A percentile compares a stretch with the other conserved stretches of the same genome.
These are phyloP conservation scores for Coryphaenoides rupestris DNA, from an alignment of 2,113 vertebrate genomes.

Conservation along the genomic window DNA sequence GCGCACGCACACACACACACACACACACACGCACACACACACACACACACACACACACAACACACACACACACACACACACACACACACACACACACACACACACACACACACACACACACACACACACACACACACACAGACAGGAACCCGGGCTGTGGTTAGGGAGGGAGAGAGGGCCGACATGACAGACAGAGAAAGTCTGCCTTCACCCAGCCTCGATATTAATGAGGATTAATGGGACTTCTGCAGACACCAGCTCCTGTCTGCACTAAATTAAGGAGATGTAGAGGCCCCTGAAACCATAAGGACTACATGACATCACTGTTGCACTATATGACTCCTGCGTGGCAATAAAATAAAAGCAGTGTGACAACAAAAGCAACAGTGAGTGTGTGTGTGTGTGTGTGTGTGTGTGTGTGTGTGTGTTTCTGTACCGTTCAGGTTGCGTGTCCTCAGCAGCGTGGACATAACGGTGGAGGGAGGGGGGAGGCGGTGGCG, in stretches of 20 bases:
- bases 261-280: constrained; percentile 57
- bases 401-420: no score
- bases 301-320: constrained; percentile 54
- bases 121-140: background rate
- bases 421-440: constrained; percentile 39
- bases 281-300: constrained; percentile 44
- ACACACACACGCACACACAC: no score
- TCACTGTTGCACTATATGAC: constrained; percentile 47
- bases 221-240: constrained; percentile 21
- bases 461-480: constrained; percentile 13
- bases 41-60: no score
- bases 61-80: no score
- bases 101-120: no score
- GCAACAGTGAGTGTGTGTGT: no score
- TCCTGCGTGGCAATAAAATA: constrained; percentile 55
- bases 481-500: no score
- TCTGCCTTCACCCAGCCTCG: constrained; percentile 18
- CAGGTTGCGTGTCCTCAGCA: constrained; percentile 31
- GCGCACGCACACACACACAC: no score
- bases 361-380: constrained; percentile 54
- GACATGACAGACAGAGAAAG: constrained; percentile 16
- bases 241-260: constrained; percentile 39
- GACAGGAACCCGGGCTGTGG: constrained; percentile 38
- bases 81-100: no score
- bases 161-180: constrained; percentile 10